Base-by-base conservation (phyloP, 2,113 vertebrate species). In the Coturnix japonica region DNA sequence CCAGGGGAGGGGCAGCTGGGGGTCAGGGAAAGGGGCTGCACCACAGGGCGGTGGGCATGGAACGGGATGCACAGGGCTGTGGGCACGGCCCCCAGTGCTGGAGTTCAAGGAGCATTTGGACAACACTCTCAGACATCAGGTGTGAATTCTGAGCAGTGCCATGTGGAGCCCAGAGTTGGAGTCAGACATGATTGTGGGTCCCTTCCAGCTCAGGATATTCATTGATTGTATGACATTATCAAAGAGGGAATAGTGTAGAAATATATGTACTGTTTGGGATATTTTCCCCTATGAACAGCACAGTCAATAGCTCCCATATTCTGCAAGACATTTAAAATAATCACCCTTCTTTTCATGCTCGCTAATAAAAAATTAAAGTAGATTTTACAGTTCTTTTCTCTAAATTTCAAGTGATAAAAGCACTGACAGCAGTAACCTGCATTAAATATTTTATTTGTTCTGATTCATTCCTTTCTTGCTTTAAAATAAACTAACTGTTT, bases 361-460 rank as follows among this genome's bases (percentile, higher is more conserved):
- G 5, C 47, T 60, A 67, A 89, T 57, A 59, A 81, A 76, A 63
- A 9, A 79, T 28, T 35, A 23, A 74, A 88, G 17, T 26, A 78
- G 31, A 25, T 74, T 83, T 89, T 33, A 47, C 19, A 28, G 14
- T 35, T 81, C 43, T 85, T 70, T 83, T 14, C 69, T 10, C 39
- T 81, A 54, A 46, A 44, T 73, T 23, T 73, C 35, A 82, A 75
- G 77, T 64, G 74, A 60, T 72, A 80, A 64, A 89, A 84, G 9
- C 73, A 87, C 53, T 54, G 88, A 67, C 37, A 77, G 13, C 28
- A 79, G 49, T 14, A 73, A 16, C 11, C 28, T 59, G 18, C 15
- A 67, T 67, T 67, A 78, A 84, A 53, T 93, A 88, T 64, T 83
- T 94, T 28, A 81, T 66, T 69, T 54, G 23, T 31, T 91, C 76